These are phyloP conservation scores for Lasiommata megera DNA, from an alignment of 2,888 invertebrate genomes.

Conservation along the genomic window DNA sequence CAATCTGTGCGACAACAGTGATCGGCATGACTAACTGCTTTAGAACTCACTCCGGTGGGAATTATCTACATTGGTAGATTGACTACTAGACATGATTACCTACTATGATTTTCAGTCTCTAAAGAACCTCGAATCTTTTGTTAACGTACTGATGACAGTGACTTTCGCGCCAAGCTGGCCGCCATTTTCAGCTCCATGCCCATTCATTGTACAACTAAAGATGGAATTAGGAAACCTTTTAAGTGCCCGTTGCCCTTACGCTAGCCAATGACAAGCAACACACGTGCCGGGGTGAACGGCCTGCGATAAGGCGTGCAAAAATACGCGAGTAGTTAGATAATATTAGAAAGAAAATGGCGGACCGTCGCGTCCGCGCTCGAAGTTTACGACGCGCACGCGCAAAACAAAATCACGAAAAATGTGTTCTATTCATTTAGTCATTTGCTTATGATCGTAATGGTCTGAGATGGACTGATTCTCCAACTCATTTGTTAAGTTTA, in stretches of 20 bases:
- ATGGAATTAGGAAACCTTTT: constrained; percentile 16
- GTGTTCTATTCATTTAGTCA: too few species aligned
- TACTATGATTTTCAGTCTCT: too few species aligned
- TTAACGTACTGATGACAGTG: neutral
- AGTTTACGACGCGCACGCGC: constrained; percentile 27
- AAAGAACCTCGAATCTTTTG: neutral
- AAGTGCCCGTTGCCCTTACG: constrained; percentile 21
- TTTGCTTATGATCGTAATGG: too few species aligned
- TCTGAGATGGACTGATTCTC: too few species aligned
- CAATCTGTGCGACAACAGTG: too few species aligned
- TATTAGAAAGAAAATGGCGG: constrained; percentile 72
- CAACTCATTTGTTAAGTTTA: too few species aligned
- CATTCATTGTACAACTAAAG: constrained; percentile 18
- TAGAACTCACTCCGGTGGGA: too few species aligned
- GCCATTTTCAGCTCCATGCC: constrained; percentile 1
- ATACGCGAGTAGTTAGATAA: constrained; percentile 71
- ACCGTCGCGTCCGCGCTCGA: constrained; percentile 38
- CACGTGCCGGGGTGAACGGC: constrained; percentile 55
- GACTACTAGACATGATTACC: too few species aligned
- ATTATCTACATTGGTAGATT: too few species aligned
- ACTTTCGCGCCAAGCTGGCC: constrained; percentile 2
- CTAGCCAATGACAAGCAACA: constrained; percentile 32
- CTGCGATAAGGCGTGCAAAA: constrained; percentile 70
- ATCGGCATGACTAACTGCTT: too few species aligned
- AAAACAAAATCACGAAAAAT: too few species aligned